Evolutionary conservation across 37 sponge, comb jelly and placozoan genomes (phyloP).

Genomic region (Beroe ovata): DNA sequence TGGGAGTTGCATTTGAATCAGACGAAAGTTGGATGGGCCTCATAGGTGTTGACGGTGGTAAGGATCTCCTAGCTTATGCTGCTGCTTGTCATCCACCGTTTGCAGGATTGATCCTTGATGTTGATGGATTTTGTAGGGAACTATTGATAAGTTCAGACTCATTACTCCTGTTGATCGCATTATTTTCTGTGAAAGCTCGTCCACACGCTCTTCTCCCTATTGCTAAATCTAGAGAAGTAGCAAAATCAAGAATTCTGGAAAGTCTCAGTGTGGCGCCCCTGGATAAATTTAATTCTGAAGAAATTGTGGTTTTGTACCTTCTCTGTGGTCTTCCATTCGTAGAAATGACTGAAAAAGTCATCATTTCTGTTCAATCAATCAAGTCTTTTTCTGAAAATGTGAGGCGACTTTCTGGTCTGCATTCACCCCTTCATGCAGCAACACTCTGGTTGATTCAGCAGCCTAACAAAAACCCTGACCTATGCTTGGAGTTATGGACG

Average conservation of each 20-base stretch:
- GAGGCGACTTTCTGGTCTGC: conserved; percentile 16
- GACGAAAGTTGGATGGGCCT: conserved; percentile 1
- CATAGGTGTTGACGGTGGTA: background rate
- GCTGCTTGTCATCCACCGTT: conserved; percentile 4
- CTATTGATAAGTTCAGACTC: conserved; percentile 6
- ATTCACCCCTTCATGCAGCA: conserved; percentile 40
- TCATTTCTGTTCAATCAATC: background rate
- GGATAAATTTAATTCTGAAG: background rate
- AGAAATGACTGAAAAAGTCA: conserved; percentile 5
- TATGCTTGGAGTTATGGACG: background rate
- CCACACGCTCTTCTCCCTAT: background rate
- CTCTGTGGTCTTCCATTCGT: conserved; percentile 13
- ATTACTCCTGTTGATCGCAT: background rate
- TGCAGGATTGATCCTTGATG: background rate
- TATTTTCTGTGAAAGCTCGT: conserved; percentile 27
- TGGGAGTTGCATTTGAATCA: conserved; percentile 34
- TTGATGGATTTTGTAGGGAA: background rate
- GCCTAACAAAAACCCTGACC: background rate
- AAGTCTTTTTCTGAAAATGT: background rate
- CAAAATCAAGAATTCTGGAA: background rate
- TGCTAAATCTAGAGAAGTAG: background rate
- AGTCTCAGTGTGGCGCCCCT: background rate
- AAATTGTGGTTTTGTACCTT: background rate
- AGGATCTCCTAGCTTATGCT: background rate
- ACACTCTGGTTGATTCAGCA: background rate